phyloP scores from a whole-genome alignment of 2,797 vertebrate species.

The Gallinago nigripennis region DNA sequence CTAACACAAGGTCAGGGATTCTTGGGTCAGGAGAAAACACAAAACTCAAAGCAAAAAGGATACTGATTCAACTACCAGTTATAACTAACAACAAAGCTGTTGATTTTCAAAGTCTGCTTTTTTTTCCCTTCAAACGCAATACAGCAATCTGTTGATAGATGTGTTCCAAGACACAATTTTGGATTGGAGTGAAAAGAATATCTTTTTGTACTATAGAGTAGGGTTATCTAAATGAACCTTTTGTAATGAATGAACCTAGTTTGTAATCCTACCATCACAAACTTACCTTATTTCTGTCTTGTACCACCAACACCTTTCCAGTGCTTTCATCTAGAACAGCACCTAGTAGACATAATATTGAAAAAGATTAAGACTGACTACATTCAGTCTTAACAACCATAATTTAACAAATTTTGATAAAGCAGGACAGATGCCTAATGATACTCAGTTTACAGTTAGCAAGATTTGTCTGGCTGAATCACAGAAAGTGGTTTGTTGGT shows the following conservation, averaged over 20 bases:
- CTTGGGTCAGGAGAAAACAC: background rate
- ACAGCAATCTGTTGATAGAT: background rate
- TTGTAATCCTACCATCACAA: background rate
- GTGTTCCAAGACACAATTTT: background rate
- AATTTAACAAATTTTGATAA: background rate
- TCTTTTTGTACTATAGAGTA: background rate
- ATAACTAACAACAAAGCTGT: background rate
- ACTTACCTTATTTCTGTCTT: constrained; percentile 92
- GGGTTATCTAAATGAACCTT: background rate
- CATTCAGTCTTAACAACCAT: background rate
- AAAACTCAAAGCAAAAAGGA: background rate
- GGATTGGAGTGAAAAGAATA: background rate
- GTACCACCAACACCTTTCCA: constrained; percentile 90
- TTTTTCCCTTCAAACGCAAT: background rate
- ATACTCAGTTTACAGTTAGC: background rate
- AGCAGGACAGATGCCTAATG: background rate
- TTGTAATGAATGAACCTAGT: background rate
- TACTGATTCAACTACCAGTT: background rate
- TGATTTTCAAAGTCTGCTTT: background rate
- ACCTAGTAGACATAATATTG: constrained; percentile 74
- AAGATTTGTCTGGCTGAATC: background rate
- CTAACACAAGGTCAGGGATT: background rate
- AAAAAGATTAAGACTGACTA: background rate
- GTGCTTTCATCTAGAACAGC: constrained; percentile 89
- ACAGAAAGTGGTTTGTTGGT: background rate